Evolutionary conservation across 2,888 invertebrate genomes (phyloP).

Genomic region (Lasius fuliginosus): DNA sequence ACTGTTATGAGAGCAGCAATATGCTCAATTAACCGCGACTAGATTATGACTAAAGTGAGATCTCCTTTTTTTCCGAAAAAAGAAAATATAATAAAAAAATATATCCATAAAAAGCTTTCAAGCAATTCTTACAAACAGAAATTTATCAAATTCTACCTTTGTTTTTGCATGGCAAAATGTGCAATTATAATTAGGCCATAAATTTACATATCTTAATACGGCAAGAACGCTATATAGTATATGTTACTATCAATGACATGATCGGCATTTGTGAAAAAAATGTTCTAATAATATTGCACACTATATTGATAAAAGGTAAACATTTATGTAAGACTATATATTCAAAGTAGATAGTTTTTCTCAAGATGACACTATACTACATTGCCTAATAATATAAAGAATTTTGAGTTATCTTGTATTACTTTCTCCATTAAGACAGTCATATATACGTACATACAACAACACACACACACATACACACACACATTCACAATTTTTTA

Average conservation of each 20-base stretch:
- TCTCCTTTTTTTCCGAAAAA: conserved; percentile 69
- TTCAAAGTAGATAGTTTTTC: conserved; percentile 45
- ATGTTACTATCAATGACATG: neutral
- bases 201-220: conserved; percentile 6
- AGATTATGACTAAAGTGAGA: conserved; percentile 65
- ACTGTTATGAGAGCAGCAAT: neutral
- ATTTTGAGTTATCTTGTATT: conserved; percentile 30
- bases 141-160: neutral
- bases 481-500: neutral
- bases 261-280: conserved; percentile 60
- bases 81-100: conserved; percentile 23
- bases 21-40: conserved; percentile 58
- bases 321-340: conserved; percentile 46
- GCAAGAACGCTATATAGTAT: neutral
- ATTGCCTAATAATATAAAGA: conserved; percentile 26
- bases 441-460: neutral
- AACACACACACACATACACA: neutral
- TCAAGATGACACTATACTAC: conserved; percentile 43
- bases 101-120: conserved; percentile 34
- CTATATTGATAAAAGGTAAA: conserved; percentile 27
- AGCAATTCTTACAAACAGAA: conserved; percentile 11
- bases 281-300: conserved; percentile 60
- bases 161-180: neutral
- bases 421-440: neutral
- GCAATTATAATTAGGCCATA: conserved; percentile 34